Evolutionary conservation across 2,888 invertebrate species (phyloP).

Genomic region (Scaptodrosophila latifasciaeformis): DNA sequence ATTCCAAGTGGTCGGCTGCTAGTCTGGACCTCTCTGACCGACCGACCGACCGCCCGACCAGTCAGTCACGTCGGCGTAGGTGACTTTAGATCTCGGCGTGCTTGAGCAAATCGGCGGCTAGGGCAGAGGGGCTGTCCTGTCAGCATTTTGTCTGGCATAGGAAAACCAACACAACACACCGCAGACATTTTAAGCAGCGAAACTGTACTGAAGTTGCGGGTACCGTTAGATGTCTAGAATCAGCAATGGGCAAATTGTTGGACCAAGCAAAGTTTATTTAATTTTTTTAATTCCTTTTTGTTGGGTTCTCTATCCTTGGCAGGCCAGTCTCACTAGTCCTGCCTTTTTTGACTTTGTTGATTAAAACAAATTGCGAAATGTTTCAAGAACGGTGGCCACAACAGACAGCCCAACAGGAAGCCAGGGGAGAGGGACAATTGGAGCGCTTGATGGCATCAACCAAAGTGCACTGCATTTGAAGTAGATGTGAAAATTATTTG

Average conservation of each 20-base stretch:
- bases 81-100: too few species aligned
- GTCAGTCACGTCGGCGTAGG: neutral
- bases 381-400: conserved; percentile 39
- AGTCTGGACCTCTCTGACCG: conserved; percentile 1
- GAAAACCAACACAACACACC: conserved; percentile 28
- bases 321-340: conserved; percentile 16
- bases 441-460: neutral
- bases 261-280: conserved; percentile 61
- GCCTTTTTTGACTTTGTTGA: conserved; percentile 62
- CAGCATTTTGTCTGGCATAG: conserved; percentile 45
- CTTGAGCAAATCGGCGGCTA: conserved; percentile 7
- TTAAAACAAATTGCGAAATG: conserved; percentile 64
- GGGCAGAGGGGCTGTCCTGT: conserved; percentile 25
- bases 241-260: conserved; percentile 56
- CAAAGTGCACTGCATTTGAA: neutral
- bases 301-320: too few species aligned
- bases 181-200: conserved; percentile 46
- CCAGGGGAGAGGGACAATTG: neutral
- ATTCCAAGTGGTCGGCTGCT: conserved; percentile 15
- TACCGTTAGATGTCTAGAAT: conserved; percentile 18
- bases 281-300: conserved; percentile 41
- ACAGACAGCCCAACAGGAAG: conserved; percentile 24
- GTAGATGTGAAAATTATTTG: too few species aligned
- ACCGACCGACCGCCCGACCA: neutral
- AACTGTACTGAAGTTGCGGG: too few species aligned